Percentiles rank a stretch among this genome's conserved stretches.
These are phyloP conservation scores for Etheostoma nigrum DNA, from an alignment of 2,797 vertebrate genomes.

Conservation along the genomic window DNA sequence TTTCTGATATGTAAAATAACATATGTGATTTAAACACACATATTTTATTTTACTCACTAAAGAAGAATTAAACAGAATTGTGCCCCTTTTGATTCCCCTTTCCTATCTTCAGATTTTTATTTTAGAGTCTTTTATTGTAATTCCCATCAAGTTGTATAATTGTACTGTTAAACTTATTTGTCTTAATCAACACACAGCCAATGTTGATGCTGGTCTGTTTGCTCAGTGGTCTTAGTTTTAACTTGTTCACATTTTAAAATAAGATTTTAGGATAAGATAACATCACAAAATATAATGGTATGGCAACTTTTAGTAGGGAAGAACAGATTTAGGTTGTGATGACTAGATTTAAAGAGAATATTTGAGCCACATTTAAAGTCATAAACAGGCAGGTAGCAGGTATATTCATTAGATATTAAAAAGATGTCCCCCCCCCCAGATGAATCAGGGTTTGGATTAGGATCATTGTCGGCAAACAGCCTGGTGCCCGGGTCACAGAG, in stretches of 20 bases:
- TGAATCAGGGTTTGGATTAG: conserved; percentile 80
- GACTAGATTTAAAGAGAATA: too few relatives aligned
- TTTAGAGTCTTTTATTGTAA: not conserved
- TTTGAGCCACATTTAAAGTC: not conserved
- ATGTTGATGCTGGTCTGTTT: not conserved
- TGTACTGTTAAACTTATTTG: not conserved
- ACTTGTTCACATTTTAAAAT: not conserved
- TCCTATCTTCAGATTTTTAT: not conserved
- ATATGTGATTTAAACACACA: not conserved
- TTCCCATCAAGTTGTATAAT: not conserved
- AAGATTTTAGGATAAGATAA: not conserved
- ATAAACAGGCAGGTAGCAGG: not conserved
- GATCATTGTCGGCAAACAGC: conserved; percentile 86
- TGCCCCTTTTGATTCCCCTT: accelerated
- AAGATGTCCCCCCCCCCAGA: conserved; percentile 31
- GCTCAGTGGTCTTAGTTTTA: not conserved
- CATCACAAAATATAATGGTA: not conserved
- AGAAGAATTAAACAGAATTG: not conserved
- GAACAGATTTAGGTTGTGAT: accelerated
- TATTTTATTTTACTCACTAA: not conserved
- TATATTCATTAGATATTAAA: conserved; percentile 17
- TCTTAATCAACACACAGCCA: not conserved
- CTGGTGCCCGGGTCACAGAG: conserved; percentile 83
- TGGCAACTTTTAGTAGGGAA: not conserved
- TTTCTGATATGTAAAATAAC: not conserved